phyloP scores from a whole-genome alignment of 2,113 vertebrate genomes.

The Bufo bufo region DNA sequence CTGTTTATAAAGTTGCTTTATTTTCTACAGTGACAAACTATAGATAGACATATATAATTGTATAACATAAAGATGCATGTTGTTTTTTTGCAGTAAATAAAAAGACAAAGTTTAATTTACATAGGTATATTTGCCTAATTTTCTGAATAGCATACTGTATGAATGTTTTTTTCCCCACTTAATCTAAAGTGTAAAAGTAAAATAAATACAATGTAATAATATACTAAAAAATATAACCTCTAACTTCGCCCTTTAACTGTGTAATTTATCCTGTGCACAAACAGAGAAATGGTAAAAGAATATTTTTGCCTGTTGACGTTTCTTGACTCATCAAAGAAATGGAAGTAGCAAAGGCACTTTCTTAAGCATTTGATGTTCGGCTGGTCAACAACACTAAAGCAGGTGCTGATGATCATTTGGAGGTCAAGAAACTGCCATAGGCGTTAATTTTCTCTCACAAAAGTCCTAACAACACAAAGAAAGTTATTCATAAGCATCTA shows the following conservation, averaged over 20 bases:
- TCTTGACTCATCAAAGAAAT: slow-evolving; percentile 24
- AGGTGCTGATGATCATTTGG: background rate
- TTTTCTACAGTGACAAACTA: too few species aligned
- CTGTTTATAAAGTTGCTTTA: too few species aligned
- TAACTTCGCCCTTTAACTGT: background rate
- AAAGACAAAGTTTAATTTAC: background rate
- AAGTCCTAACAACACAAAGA: background rate
- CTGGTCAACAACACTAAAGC: background rate
- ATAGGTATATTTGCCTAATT: too few species aligned
- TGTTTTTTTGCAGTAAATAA: background rate
- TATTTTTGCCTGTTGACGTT: slow-evolving; percentile 4
- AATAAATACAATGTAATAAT: background rate
- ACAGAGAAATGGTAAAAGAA: background rate
- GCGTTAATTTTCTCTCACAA: background rate
- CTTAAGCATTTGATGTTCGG: slow-evolving; percentile 2
- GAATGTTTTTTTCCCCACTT: background rate
- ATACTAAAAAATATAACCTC: background rate
- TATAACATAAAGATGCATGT: background rate
- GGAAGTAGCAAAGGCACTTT: slow-evolving; percentile 23
- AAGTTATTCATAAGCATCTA: slow-evolving; percentile 34
- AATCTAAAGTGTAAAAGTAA: background rate
- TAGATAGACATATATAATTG: background rate
- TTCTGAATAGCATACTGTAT: background rate
- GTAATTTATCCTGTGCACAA: background rate
- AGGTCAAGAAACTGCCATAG: slow-evolving; percentile 15